Base-by-base conservation (phyloP, 2,888 invertebrate species). In the Papilio protenor region DNA sequence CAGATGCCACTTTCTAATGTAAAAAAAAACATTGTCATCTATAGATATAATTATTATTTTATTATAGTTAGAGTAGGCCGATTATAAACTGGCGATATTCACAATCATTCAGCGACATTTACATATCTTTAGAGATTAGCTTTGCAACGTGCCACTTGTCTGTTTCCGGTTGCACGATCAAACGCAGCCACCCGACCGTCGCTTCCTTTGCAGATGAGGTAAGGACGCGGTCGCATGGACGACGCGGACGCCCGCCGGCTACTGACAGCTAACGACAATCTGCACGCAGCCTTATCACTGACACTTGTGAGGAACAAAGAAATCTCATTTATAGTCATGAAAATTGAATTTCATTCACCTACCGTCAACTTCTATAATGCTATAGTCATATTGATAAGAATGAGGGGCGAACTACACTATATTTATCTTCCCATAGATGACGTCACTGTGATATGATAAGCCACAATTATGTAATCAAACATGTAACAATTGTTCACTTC, bases 221-320 rank as follows among this genome's bases (percentile, higher is more conserved):
- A 87, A 87, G 84, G 87, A 84, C 80, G 84, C 82, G 86, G 84
- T 82, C 88, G 87, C 87, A 89, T 89, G 89, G 90, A 87, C 85
- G 87, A 82, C 80, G 81, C 79, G 80, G 87, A 85, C 80, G 82
- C 81, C 81, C 84, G 84, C 85, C 80, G 79, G 84, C 86, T 87
- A 87, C 71, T 88, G 77, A 85, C 86, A 87, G 85, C 81, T 79
- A 80, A 78, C 87, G 85, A 85, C 87, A 84, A 88, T 87, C 87
- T 86, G 84, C 81, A 85, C 80, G 83, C 84, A 79, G 84, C 88
- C 89, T 88, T 89, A 89, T 89, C 89, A 87, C 77, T 75, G 70
- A 75, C 77, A 80, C 78, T 82, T 83, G 89, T 87, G 83, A 87
- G 87, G 10, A 40, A 66, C n/a, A n/a, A 69, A 69, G 12, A 69